Evolutionary conservation across 2,888 invertebrate genomes (phyloP).

Genomic region (Agrotis puta): DNA sequence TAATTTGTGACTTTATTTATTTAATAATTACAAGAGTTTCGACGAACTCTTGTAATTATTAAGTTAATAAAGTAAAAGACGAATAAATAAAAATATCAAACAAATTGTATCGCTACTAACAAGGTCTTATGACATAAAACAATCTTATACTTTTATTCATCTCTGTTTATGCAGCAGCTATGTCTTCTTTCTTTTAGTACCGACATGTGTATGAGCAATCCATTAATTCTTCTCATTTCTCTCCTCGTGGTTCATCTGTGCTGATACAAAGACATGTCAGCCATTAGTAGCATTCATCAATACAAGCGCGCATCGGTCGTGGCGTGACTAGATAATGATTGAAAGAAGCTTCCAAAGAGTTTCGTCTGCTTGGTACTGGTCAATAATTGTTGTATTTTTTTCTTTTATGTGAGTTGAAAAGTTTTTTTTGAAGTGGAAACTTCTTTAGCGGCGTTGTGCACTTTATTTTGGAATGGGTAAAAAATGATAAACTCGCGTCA

Average conservation of each 20-base stretch:
- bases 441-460: no score
- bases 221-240: not conserved
- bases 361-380: slow-evolving; percentile 47
- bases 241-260: slow-evolving; percentile 8
- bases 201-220: not conserved
- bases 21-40: not conserved
- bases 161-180: no score
- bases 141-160: no score
- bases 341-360: slow-evolving; percentile 68
- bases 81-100: no score
- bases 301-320: slow-evolving; percentile 61
- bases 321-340: slow-evolving; percentile 76
- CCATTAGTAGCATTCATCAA: slow-evolving; percentile 63
- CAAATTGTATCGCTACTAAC: not conserved
- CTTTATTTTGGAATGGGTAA: no score
- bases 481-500: no score
- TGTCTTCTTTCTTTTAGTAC: not conserved
- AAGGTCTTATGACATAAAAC: not conserved
- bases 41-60: not conserved
- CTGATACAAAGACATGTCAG: slow-evolving; percentile 45
- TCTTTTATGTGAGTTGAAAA: no score
- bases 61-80: no score
- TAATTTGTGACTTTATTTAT: not conserved
- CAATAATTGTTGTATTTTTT: slow-evolving; percentile 7
- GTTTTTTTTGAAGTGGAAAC: no score